A percentile compares a stretch with the other conserved stretches of the same genome.
Evolutionary conservation across 2,888 invertebrate genomes (phyloP).

Genomic region (Eulithis testata): DNA sequence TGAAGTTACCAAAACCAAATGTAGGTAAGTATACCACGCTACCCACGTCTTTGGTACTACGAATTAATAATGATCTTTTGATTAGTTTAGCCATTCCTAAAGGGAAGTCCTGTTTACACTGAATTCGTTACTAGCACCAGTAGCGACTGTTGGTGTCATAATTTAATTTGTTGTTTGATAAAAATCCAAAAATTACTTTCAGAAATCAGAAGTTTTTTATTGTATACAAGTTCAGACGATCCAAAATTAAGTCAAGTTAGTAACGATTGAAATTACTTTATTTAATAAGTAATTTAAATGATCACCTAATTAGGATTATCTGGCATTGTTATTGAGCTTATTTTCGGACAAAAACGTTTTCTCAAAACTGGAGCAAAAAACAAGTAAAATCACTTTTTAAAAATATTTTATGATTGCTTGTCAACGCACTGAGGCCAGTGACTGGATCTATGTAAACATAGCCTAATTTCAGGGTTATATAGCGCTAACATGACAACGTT

Average conservation of each 20-base stretch:
- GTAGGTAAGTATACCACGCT: conserved; percentile 20
- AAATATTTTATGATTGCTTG: neutral
- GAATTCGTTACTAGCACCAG: conserved; percentile 5
- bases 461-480: conserved; percentile 66
- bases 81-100: conserved; percentile 73
- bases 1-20: conserved; percentile 23
- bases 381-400: too few relatives aligned
- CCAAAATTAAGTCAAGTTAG: too few relatives aligned
- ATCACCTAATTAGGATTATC: too few relatives aligned
- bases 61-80: conserved; percentile 71
- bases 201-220: too few relatives aligned
- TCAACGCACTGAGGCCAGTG: conserved; percentile 6
- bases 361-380: too few relatives aligned
- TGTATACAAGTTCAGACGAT: too few relatives aligned
- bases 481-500: conserved; percentile 73
- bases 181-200: too few relatives aligned
- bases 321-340: too few relatives aligned
- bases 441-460: conserved; percentile 2
- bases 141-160: neutral
- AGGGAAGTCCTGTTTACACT: conserved; percentile 1
- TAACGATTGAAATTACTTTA: too few relatives aligned
- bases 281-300: too few relatives aligned
- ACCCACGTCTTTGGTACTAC: conserved; percentile 51
- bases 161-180: neutral
- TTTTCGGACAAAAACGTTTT: too few relatives aligned